Percentiles rank a stretch among this genome's conserved stretches.
Conservation (phyloP, 2,797 vertebrate genomes). For the Cyclopterus lumpus region DNA sequence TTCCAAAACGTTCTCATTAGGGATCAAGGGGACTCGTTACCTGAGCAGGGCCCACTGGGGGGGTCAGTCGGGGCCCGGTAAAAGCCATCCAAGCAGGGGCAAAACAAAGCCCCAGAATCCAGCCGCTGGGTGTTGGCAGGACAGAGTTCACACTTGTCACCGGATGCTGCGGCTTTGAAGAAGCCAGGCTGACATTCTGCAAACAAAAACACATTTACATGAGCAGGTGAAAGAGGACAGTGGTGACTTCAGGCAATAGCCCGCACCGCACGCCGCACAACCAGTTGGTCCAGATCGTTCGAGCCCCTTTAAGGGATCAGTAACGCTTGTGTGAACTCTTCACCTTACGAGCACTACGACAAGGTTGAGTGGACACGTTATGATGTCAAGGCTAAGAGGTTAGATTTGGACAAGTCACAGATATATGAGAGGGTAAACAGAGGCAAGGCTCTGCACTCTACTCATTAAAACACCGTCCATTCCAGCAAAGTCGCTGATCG, state of each 20-base stretch:
- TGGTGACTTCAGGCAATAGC: conserved; percentile 35
- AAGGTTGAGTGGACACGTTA: conserved; percentile 39
- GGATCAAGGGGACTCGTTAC: conserved; percentile 75
- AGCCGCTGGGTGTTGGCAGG: conserved; percentile 85
- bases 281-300: conserved; percentile 45
- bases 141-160: conserved; percentile 83
- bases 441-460: conserved; percentile 41
- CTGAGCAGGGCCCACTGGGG: conserved; percentile 84
- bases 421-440: conserved; percentile 41
- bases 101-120: conserved; percentile 73
- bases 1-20: not conserved
- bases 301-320: conserved; percentile 9
- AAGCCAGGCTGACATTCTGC: conserved; percentile 89
- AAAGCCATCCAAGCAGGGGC: conserved; percentile 87
- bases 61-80: conserved; percentile 86
- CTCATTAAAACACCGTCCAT: conserved; percentile 49
- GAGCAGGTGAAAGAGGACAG: conserved; percentile 48
- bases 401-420: conserved; percentile 48
- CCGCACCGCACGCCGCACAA: not conserved
- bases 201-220: conserved; percentile 63
- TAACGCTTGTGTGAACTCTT: conserved; percentile 59
- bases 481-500: conserved; percentile 27
- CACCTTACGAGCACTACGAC: conserved; percentile 23
- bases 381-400: conserved; percentile 56
- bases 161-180: conserved; percentile 86